Conservation (phyloP, 2,797 vertebrate species). For the Menidia menidia region DNA sequence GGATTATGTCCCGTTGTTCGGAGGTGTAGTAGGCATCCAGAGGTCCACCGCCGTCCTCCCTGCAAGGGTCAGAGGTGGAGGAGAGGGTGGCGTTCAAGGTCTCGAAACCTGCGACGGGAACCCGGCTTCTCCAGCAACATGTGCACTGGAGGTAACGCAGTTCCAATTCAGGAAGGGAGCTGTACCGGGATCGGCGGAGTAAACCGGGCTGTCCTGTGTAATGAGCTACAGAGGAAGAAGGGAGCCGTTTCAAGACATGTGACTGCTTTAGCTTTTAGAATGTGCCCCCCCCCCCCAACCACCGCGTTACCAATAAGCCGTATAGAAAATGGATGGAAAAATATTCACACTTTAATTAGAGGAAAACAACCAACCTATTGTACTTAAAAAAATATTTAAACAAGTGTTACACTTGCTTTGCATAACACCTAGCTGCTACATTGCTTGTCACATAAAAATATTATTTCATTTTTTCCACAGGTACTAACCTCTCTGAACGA, state of each 20-base stretch:
- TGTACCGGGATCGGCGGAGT: constrained; percentile 57
- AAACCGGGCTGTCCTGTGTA: constrained; percentile 56
- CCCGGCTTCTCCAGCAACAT: constrained; percentile 79
- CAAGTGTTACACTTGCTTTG: background rate
- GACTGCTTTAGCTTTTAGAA: background rate
- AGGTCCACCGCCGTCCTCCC: constrained; percentile 28
- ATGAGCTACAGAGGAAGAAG: constrained; percentile 52
- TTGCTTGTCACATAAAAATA: background rate
- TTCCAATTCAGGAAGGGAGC: constrained; percentile 61
- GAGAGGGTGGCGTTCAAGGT: constrained; percentile 35
- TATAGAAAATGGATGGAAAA: too few species aligned
- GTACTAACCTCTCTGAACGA: constrained; percentile 66
- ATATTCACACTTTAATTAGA: too few species aligned
- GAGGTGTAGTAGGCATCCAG: constrained; percentile 83
- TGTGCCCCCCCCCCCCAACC: too few species aligned
- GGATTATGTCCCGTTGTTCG: constrained; percentile 79
- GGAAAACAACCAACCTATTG: too few species aligned
- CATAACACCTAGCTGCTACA: background rate
- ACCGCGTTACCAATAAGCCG: too few species aligned
- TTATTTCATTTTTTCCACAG: background rate
- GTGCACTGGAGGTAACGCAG: constrained; percentile 80
- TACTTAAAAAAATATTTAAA: background rate
- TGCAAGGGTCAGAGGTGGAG: constrained; percentile 29
- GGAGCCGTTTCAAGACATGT: background rate
- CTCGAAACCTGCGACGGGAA: constrained; percentile 61